Conservation (phyloP, 2,888 invertebrate genomes). For the Ametastegia equiseti region DNA sequence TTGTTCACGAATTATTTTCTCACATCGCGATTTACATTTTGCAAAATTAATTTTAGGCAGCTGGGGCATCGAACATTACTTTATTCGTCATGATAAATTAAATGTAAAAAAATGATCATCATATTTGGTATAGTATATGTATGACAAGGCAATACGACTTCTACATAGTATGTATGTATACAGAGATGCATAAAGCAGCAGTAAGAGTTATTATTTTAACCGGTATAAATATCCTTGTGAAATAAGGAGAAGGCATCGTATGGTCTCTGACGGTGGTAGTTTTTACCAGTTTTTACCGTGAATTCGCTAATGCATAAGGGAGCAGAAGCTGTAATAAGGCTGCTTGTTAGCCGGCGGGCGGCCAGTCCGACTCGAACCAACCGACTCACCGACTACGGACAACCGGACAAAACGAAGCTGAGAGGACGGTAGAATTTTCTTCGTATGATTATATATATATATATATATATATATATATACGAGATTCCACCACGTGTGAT, state of each 20-base stretch:
- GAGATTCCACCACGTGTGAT: constrained; percentile 39
- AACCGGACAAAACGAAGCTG: background rate
- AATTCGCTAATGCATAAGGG: constrained; percentile 48
- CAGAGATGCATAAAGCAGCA: too few species aligned
- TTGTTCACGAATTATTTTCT: background rate
- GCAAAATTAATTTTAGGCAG: background rate
- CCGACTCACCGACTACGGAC: too few species aligned
- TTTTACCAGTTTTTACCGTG: constrained; percentile 39
- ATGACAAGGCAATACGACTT: background rate
- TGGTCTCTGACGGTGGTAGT: constrained; percentile 27
- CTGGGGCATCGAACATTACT: background rate
- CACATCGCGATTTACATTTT: background rate
- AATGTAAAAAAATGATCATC: background rate
- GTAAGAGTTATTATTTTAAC: constrained; percentile 21
- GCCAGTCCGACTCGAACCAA: too few species aligned
- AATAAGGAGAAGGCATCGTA: constrained; percentile 14
- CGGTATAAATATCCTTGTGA: constrained; percentile 15
- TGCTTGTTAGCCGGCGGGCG: constrained; percentile 47
- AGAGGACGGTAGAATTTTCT: constrained; percentile 28
- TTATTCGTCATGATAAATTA: background rate
- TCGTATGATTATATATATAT: constrained; percentile 22
- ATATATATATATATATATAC: background rate
- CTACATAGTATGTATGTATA: too few species aligned
- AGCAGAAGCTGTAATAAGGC: constrained; percentile 46
- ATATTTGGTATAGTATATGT: background rate